Percentiles rank a stretch among this genome's conserved stretches.
These are phyloP conservation scores for Neogale vison DNA, from an alignment of 2,113 vertebrate genomes.

Conservation along the genomic window DNA sequence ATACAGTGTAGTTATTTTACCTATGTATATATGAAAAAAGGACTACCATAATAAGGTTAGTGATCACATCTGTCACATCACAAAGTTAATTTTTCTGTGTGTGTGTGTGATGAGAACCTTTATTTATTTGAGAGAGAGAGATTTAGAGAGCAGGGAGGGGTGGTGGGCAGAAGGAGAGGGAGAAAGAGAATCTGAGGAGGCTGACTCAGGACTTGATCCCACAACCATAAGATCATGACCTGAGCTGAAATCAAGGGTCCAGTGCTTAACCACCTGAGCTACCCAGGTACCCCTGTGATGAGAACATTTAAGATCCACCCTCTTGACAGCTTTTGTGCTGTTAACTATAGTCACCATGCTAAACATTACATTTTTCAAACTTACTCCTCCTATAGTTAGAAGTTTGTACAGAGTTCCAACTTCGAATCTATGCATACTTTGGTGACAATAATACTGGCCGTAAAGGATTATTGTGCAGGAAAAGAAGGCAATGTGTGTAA, in stretches of 20 bases:
- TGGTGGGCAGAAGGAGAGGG: not conserved
- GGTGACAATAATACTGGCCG: not conserved
- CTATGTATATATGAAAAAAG: not conserved
- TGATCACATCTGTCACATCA: not conserved
- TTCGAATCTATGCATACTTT: not conserved
- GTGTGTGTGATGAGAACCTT: not conserved
- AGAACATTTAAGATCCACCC: not conserved
- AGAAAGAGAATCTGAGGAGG: not conserved
- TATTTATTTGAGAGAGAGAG: not conserved
- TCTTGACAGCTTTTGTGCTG: not conserved
- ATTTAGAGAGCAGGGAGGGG: too few species aligned
- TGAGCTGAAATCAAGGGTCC: not conserved
- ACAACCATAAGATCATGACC: not conserved
- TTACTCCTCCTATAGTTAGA: not conserved
- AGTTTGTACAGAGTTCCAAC: not conserved
- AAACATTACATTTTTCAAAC: not conserved
- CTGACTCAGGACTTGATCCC: not conserved
- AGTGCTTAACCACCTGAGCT: not conserved
- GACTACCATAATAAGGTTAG: not conserved
- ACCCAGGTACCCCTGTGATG: not conserved
- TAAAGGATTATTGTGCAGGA: not conserved
- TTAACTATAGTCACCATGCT: not conserved
- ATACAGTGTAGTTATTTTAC: not conserved
- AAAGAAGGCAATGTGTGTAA: not conserved
- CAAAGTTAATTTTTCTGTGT: not conserved